Evolutionary conservation across 2,888 invertebrate genomes (phyloP).

Genomic region (Chelonus formosanus): DNA sequence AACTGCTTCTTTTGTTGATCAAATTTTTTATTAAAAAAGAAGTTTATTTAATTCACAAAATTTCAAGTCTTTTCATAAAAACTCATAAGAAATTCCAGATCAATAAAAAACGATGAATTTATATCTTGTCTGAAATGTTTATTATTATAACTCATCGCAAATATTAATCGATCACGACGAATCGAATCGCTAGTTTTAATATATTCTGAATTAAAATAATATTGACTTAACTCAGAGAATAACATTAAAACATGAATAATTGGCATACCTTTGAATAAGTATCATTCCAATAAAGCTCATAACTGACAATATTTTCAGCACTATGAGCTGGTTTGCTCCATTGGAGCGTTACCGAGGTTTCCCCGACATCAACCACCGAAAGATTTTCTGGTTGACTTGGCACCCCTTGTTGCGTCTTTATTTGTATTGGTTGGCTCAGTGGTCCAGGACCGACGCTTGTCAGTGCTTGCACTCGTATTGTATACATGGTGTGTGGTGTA

Average conservation of each 20-base stretch:
- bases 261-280: conserved; percentile 81
- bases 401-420: conserved; percentile 98
- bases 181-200: too few relatives aligned
- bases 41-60: too few relatives aligned
- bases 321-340: conserved; percentile 94
- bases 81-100: too few relatives aligned
- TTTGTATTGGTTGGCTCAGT: conserved; percentile 94
- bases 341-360: conserved; percentile 88
- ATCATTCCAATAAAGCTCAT: conserved; percentile 97
- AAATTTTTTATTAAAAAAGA: too few relatives aligned
- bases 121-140: too few relatives aligned
- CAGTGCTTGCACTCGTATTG: conserved; percentile 91
- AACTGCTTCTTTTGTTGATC: too few relatives aligned
- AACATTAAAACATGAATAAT: neutral
- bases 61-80: too few relatives aligned
- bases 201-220: neutral
- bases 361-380: conserved; percentile 85
- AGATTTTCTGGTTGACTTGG: conserved; percentile 95
- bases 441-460: conserved; percentile 96
- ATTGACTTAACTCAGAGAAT: neutral
- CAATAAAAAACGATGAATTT: too few relatives aligned
- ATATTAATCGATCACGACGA: too few relatives aligned
- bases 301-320: conserved; percentile 92
- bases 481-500: conserved; percentile 91
- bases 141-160: too few relatives aligned